A percentile compares a stretch with the other conserved stretches of the same genome.
Conservation (phyloP, 2,113 vertebrate species). For the Tragelaphus strepsiceros region DNA sequence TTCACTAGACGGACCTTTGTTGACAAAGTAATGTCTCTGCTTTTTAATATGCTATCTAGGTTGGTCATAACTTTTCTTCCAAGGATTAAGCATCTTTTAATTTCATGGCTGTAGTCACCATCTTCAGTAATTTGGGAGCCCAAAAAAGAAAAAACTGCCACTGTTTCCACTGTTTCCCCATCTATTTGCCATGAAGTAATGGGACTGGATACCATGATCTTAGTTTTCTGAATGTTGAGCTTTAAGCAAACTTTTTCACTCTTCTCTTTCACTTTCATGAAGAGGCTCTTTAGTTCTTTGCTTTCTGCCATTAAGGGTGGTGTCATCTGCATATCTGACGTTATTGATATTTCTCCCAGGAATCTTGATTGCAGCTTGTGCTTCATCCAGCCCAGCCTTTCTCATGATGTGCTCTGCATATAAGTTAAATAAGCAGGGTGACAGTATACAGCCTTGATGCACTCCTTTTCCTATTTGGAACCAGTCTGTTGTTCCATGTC, state of each 20-base stretch:
- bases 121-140: background rate
- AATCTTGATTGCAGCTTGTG: background rate
- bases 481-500: background rate
- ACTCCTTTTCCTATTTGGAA: background rate
- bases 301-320: background rate
- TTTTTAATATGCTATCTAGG: background rate
- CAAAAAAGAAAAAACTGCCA: background rate
- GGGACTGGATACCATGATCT: background rate
- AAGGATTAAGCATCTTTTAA: background rate
- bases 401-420: background rate
- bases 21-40: background rate
- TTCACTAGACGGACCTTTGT: background rate
- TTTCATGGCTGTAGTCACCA: background rate
- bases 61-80: background rate
- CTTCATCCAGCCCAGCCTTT: background rate
- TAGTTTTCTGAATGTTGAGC: background rate
- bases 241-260: background rate
- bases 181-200: background rate
- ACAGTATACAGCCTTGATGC: background rate
- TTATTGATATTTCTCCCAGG: background rate
- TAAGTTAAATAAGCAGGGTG: background rate
- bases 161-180: background rate
- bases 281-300: background rate
- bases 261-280: background rate
- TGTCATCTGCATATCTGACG: background rate